These are phyloP conservation scores for Ptychodera flava DNA, from an alignment of 35 echinoderm and acorn worm genomes.

Conservation along the genomic window DNA sequence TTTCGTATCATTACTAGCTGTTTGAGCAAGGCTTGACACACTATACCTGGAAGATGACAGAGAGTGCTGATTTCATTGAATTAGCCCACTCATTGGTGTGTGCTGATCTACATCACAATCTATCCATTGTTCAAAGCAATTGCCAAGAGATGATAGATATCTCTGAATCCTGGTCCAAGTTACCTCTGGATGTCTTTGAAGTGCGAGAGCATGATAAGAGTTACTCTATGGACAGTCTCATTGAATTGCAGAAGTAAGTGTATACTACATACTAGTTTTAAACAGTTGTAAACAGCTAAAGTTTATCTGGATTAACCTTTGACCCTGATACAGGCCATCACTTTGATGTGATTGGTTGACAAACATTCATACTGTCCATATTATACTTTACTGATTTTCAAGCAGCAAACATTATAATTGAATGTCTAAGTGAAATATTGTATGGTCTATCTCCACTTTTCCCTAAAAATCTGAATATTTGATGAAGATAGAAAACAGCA, in stretches of 20 bases:
- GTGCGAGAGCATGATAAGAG: constrained; percentile 44
- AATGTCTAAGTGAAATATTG: too few species aligned
- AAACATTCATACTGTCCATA: too few species aligned
- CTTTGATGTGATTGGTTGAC: too few species aligned
- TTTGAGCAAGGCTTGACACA: constrained; percentile 92
- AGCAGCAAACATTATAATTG: too few species aligned
- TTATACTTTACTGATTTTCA: too few species aligned
- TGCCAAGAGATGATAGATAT: constrained; percentile 95
- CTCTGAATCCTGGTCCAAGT: constrained; percentile 82
- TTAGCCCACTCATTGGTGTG: constrained; percentile 84
- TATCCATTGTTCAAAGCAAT: constrained; percentile 92
- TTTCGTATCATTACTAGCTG: too few species aligned
- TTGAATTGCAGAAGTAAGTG: constrained; percentile 76
- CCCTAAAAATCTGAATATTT: too few species aligned
- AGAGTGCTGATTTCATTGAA: constrained; percentile 98
- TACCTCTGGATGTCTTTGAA: constrained; percentile 77
- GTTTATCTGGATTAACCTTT: too few species aligned
- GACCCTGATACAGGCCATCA: too few species aligned
- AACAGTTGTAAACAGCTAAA: too few species aligned
- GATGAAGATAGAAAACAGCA: too few species aligned
- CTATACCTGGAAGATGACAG: constrained; percentile 97
- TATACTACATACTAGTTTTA: neutral
- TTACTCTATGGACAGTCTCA: constrained; percentile 77
- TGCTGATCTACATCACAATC: constrained; percentile 83
- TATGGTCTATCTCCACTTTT: too few species aligned